Percentiles rank a stretch among this genome's conserved stretches.
phyloP scores from a whole-genome alignment of 2,113 vertebrate species.

The Macheiramphus alcinus region DNA sequence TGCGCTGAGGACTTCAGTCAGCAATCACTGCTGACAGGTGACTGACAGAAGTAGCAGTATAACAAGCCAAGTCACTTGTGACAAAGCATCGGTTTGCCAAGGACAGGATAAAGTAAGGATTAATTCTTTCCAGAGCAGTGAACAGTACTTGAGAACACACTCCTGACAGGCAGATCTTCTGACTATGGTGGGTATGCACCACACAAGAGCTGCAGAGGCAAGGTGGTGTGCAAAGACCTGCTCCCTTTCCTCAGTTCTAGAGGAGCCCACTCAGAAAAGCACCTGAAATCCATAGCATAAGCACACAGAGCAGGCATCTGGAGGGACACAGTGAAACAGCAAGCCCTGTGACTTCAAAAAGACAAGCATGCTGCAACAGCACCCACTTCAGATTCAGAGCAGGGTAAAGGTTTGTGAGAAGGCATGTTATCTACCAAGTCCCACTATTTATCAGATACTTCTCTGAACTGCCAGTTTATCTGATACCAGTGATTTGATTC shows the following conservation, averaged over 20 bases:
- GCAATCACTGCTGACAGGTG: neutral
- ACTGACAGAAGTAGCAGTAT: neutral
- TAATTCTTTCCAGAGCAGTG: neutral
- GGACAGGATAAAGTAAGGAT: neutral
- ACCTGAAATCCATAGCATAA: neutral
- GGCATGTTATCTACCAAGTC: neutral
- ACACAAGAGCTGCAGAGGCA: neutral
- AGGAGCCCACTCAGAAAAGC: neutral
- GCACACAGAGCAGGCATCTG: neutral
- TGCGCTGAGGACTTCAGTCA: neutral
- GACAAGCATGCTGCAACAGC: neutral
- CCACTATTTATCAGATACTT: neutral
- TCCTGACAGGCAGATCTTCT: neutral
- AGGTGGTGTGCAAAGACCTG: neutral
- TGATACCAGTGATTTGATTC: neutral
- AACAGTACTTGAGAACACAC: neutral
- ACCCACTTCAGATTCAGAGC: neutral
- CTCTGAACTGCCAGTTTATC: neutral
- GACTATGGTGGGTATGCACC: neutral
- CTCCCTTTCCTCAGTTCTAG: neutral
- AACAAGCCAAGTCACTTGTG: neutral
- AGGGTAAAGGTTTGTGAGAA: neutral
- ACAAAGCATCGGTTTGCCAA: neutral
- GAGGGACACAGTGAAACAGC: neutral
- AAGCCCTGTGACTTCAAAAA: neutral